A percentile compares a stretch with the other conserved stretches of the same genome.
These are phyloP conservation scores for Saxidomus purpurata DNA, from an alignment of 1,140 invertebrate species.

Conservation along the genomic window DNA sequence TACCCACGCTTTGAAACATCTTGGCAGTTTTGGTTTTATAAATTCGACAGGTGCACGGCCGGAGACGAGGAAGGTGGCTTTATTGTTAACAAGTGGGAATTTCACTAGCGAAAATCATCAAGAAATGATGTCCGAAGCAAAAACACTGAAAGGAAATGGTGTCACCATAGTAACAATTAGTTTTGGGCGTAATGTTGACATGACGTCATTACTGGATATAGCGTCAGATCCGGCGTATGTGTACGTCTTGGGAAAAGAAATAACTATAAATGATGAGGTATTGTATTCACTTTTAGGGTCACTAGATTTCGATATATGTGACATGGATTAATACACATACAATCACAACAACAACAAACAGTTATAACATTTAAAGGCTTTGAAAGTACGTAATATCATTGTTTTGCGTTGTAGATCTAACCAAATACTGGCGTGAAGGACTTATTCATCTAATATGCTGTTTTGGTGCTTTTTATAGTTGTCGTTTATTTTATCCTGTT, in stretches of 20 bases:
- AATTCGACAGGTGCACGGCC: background rate
- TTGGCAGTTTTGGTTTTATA: background rate
- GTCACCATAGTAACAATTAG: background rate
- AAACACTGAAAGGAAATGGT: background rate
- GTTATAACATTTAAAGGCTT: too few relatives aligned
- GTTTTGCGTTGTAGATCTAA: too few relatives aligned
- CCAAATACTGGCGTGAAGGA: too few relatives aligned
- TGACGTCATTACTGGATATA: background rate
- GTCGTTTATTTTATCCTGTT: too few relatives aligned
- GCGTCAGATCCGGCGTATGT: background rate
- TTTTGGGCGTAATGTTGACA: background rate
- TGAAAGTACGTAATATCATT: too few relatives aligned
- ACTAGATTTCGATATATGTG: constrained; percentile 24
- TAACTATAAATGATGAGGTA: background rate
- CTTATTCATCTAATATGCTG: too few relatives aligned
- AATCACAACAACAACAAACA: too few relatives aligned
- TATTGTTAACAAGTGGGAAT: background rate
- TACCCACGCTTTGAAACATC: background rate
- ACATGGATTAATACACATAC: constrained; percentile 10
- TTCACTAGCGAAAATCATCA: background rate
- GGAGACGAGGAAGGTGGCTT: background rate
- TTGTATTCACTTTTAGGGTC: background rate
- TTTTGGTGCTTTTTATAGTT: too few relatives aligned
- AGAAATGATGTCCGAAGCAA: background rate
- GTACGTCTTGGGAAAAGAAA: background rate